Evolutionary conservation across 1,140 invertebrate species (phyloP), one percentile per base, ranked within the genome.

Genomic region (Drosophila ogumai): DNA sequence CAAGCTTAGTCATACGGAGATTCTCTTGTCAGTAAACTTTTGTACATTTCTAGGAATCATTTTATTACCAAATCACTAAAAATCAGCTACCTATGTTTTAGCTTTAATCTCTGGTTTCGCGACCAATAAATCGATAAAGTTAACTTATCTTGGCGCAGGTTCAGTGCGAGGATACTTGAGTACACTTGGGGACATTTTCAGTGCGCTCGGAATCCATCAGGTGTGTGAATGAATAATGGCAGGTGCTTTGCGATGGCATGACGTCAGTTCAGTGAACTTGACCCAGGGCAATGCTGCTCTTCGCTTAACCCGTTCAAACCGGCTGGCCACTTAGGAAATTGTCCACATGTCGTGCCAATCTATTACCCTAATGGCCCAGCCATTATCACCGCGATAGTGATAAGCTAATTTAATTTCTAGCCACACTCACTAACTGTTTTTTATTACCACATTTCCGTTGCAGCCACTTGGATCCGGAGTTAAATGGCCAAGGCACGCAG

Each of bases 401-500:
- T 66, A 44, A 36, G 13, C 22, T 36, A 19, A 17, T 36, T 60
- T 50, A 15, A 46, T 56, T 46, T 79, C 3, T 44, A 5, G n/a
- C 25, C 28, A 25, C 47, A n/a, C 32, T 64, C 12, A 34, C 34
- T 44, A 54, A 55, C 47, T 1, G 28, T 38, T 64, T 47, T 9
- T 12, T 36, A 36, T 52, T 47, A 17, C 32, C 40, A 12, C n/a
- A 28, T 25, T 54, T 3, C 44, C 52, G 22, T 72, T 86, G 19
- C 72, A 88, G 85, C 19, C 47, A 55, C 59, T 65, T 54, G 54
- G 49, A 82, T 50, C 66, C 41, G 40, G 61, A 68, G 68, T 63
- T 88, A 88, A 85, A 88, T 88, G 85, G 85, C 85, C 73, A 81
- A 71, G 75, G 38, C 68, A 88, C 84, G 84, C 47, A 87, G 84